Conservation (phyloP, 2,113 vertebrate species). For the Notarius lentiginosus region DNA sequence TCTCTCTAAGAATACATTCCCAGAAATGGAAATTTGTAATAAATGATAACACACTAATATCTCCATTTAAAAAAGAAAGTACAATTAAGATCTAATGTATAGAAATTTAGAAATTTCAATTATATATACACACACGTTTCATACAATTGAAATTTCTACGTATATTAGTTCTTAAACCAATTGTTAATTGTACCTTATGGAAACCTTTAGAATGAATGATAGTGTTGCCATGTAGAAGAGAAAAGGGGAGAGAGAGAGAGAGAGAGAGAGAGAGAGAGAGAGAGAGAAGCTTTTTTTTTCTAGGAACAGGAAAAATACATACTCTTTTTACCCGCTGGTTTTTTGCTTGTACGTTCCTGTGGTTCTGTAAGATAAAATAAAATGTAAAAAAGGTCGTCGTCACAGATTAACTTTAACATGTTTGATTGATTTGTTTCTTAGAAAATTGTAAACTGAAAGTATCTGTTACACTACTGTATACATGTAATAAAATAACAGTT, state of each 20-base stretch:
- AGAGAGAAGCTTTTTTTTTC: neutral
- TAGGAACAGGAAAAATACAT: slow-evolving; percentile 58
- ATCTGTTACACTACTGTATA: neutral
- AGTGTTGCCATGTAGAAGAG: too few species aligned
- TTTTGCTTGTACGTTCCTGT: slow-evolving; percentile 71
- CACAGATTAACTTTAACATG: neutral
- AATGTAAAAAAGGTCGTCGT: slow-evolving; percentile 5
- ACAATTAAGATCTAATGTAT: neutral
- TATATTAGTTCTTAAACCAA: too few species aligned
- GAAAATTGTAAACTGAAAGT: neutral
- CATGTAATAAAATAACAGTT: neutral
- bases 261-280: neutral
- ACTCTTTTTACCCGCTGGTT: slow-evolving; percentile 84
- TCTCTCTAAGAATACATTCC: slow-evolving; percentile 51
- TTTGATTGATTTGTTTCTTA: neutral
- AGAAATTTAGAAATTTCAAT: neutral
- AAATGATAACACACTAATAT: neutral
- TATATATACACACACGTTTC: too few species aligned
- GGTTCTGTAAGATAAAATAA: slow-evolving; percentile 66
- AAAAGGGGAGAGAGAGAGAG: neutral
- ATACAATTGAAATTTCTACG: too few species aligned
- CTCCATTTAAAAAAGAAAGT: neutral
- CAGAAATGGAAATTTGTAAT: neutral
- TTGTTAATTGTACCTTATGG: too few species aligned
- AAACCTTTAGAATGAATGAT: too few species aligned